Evolutionary conservation across 2,113 vertebrate genomes (phyloP).

Genomic region (Mohoua ochrocephala): DNA sequence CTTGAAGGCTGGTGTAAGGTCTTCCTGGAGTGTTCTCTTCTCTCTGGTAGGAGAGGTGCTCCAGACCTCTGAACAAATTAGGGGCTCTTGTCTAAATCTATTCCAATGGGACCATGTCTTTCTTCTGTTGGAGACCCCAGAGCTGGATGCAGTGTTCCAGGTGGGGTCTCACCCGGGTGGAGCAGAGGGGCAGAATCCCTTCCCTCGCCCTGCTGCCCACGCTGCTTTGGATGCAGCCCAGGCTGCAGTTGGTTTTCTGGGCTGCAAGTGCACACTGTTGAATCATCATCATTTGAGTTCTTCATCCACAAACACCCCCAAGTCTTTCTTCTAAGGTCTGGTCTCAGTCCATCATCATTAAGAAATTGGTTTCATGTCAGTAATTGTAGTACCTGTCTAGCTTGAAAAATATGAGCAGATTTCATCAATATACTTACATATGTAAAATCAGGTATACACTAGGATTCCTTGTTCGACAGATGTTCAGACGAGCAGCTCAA

Average conservation of each 20-base stretch:
- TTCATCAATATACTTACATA: not conserved
- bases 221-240: not conserved
- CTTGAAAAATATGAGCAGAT: not conserved
- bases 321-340: not conserved
- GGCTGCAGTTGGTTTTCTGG: not conserved
- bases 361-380: not conserved
- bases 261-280: not conserved
- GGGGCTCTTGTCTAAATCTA: not conserved
- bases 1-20: not conserved
- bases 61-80: not conserved
- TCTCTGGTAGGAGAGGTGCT: not conserved
- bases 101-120: not conserved
- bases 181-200: not conserved
- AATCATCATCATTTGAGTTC: not conserved
- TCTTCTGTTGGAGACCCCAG: not conserved
- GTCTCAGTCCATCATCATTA: not conserved
- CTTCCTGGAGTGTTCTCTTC: not conserved
- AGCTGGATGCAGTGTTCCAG: not conserved
- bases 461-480: not conserved
- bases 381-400: not conserved
- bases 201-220: not conserved
- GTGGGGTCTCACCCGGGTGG: not conserved
- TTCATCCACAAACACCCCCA: not conserved
- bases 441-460: not conserved
- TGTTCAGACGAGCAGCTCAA: not conserved